phyloP scores from a whole-genome alignment of 2,113 vertebrate genomes.

The Siniperca chuatsi region DNA sequence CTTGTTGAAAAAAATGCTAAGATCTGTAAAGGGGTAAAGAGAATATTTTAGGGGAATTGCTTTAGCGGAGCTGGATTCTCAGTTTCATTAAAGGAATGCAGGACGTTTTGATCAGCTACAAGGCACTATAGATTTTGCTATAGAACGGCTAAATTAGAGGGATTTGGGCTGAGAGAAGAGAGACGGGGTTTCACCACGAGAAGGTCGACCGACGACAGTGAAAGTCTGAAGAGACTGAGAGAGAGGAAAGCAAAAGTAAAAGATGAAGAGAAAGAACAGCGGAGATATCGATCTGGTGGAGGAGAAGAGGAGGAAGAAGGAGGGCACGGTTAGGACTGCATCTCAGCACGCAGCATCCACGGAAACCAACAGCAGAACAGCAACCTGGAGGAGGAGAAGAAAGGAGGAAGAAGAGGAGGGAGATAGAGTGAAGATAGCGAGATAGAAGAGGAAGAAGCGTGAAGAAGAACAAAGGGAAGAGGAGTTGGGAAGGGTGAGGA shows the following conservation, averaged over 20 bases:
- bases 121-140: slow-evolving; percentile 87
- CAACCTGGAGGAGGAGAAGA: slow-evolving; percentile 82
- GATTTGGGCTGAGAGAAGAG: slow-evolving; percentile 40
- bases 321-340: slow-evolving; percentile 89
- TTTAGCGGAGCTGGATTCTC: slow-evolving; percentile 39
- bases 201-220: slow-evolving; percentile 33
- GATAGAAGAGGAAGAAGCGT: not conserved
- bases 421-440: too few species aligned
- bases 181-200: slow-evolving; percentile 10
- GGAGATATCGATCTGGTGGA: slow-evolving; percentile 42
- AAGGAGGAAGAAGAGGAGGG: not conserved
- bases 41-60: slow-evolving; percentile 25
- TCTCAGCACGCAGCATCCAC: slow-evolving; percentile 95
- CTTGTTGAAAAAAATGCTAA: not conserved
- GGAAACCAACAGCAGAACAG: slow-evolving; percentile 98
- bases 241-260: slow-evolving; percentile 17
- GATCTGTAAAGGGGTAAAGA: not conserved
- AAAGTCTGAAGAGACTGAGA: slow-evolving; percentile 43
- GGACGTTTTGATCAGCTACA: slow-evolving; percentile 80
- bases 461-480: not conserved
- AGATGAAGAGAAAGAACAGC: slow-evolving; percentile 46
- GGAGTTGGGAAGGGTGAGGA: not conserved
- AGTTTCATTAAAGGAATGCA: slow-evolving; percentile 67
- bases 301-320: slow-evolving; percentile 15
- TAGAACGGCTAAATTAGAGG: slow-evolving; percentile 73